Conservation (phyloP, 2,113 vertebrate species). For the Equus quagga region DNA sequence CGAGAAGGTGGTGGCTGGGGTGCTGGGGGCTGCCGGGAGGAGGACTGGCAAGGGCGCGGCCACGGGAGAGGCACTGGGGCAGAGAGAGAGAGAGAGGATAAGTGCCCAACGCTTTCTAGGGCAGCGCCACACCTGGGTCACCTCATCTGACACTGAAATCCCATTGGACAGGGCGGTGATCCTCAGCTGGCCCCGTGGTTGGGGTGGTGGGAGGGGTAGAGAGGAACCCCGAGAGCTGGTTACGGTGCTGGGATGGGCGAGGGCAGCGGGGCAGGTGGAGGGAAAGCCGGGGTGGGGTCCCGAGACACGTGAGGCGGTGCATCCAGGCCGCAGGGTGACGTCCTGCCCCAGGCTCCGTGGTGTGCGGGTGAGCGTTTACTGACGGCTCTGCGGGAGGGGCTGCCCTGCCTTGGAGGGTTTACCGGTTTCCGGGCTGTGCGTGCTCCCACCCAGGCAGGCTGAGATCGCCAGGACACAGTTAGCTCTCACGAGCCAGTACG, state of each 20-base stretch:
- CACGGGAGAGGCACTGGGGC: not conserved
- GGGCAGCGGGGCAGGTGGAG: not conserved
- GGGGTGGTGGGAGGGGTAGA: not conserved
- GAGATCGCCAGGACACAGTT: accelerated
- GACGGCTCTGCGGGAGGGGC: not conserved
- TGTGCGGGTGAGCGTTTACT: not conserved
- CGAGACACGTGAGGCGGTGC: accelerated
- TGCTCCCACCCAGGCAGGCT: not conserved
- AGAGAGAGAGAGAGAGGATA: not conserved
- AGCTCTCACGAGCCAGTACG: too few relatives aligned
- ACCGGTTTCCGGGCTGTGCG: not conserved
- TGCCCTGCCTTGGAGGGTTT: not conserved
- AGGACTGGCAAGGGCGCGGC: not conserved
- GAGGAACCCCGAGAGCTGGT: not conserved
- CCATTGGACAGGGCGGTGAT: not conserved
- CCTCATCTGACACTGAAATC: not conserved
- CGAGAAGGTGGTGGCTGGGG: not conserved
- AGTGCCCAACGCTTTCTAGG: not conserved
- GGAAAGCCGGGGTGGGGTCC: not conserved
- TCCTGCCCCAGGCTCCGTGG: not conserved
- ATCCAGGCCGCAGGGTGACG: not conserved
- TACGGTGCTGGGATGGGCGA: not conserved
- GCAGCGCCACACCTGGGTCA: not conserved
- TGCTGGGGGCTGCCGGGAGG: not conserved
- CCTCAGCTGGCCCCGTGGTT: accelerated